Conservation (phyloP, 2,797 vertebrate genomes). For the Manis javanica region DNA sequence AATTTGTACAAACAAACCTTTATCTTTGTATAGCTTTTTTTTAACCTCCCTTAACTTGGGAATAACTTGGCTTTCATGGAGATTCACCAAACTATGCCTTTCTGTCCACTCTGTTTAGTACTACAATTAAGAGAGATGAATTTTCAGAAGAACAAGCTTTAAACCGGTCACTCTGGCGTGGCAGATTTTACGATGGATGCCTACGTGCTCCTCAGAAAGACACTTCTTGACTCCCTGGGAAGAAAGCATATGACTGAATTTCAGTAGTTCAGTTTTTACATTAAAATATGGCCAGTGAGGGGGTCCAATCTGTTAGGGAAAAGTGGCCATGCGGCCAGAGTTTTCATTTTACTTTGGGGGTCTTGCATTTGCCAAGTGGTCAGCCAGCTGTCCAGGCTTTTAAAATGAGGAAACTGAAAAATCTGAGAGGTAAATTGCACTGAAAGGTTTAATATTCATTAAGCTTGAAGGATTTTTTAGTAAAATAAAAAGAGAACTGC, state of each 20-base stretch:
- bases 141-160: constrained; percentile 61
- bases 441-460: constrained; percentile 51
- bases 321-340: constrained; percentile 79
- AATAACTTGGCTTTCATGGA: constrained; percentile 48
- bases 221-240: constrained; percentile 73
- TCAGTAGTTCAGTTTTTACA: constrained; percentile 79
- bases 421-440: constrained; percentile 50
- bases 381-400: constrained; percentile 81
- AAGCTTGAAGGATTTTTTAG: constrained; percentile 48
- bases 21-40: not conserved
- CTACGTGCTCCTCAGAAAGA: constrained; percentile 69
- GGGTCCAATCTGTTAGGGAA: constrained; percentile 80
- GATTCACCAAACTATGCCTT: constrained; percentile 44
- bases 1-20: not conserved
- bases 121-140: constrained; percentile 32
- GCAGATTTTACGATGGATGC: constrained; percentile 71
- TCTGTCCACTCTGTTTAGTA: constrained; percentile 6
- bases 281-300: constrained; percentile 81
- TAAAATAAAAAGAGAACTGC: constrained; percentile 25
- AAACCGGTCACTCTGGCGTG: constrained; percentile 61
- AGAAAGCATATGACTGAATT: constrained; percentile 80
- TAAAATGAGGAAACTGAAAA: constrained; percentile 68
- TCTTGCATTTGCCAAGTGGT: constrained; percentile 80
- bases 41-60: not conserved
- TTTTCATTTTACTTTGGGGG: constrained; percentile 82